Conservation (phyloP, 1,140 invertebrate species). For the Euwallacea similis region DNA sequence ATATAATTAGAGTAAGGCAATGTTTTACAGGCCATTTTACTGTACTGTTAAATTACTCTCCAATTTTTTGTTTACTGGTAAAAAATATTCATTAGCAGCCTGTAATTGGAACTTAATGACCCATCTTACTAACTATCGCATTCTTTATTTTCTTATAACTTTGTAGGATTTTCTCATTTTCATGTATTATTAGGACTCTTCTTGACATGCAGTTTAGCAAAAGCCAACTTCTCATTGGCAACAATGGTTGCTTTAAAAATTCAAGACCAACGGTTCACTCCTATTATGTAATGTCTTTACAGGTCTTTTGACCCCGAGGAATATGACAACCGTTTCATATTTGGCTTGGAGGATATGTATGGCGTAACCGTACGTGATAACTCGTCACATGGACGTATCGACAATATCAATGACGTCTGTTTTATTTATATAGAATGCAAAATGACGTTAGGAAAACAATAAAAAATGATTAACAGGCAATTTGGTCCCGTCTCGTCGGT, state of each 20-base stretch:
- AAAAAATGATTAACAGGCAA: no score
- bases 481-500: no score
- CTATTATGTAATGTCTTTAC: neutral
- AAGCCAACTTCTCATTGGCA: no score
- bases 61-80: neutral
- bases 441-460: no score
- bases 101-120: no score
- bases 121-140: no score
- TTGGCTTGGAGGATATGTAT: conserved; percentile 3
- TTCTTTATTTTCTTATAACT: no score
- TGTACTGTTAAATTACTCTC: neutral
- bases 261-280: neutral
- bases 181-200: no score
- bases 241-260: neutral
- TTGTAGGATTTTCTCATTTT: no score
- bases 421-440: no score
- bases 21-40: neutral
- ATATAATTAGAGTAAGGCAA: neutral
- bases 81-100: no score
- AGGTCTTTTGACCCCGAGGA: conserved; percentile 10
- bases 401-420: conserved; percentile 1
- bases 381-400: neutral
- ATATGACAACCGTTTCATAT: conserved; percentile 19
- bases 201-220: no score
- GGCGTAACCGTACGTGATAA: conserved; percentile 1